Evolutionary conservation across 2,888 invertebrate species (phyloP).

Genomic region (Apotomis turbidana): DNA sequence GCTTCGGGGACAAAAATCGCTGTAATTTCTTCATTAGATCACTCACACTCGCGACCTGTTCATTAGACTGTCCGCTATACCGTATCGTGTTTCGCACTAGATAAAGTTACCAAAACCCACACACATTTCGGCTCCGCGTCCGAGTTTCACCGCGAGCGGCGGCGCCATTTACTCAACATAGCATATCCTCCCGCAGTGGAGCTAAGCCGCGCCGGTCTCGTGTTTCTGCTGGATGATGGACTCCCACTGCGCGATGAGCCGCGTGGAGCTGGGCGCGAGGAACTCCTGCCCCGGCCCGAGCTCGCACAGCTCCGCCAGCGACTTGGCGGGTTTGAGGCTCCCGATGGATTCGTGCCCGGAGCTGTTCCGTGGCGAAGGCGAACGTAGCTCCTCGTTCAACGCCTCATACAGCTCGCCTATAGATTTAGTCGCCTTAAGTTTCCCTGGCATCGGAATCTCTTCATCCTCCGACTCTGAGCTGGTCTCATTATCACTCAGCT

Average conservation of each 20-base stretch:
- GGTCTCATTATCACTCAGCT: conserved; percentile 84
- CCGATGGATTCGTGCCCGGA: conserved; percentile 76
- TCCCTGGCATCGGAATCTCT: conserved; percentile 84
- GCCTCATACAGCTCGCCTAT: conserved; percentile 87
- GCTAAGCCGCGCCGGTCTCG: conserved; percentile 80
- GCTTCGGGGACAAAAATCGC: conserved; percentile 29
- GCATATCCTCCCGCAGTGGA: conserved; percentile 48
- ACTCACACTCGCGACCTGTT: conserved; percentile 44
- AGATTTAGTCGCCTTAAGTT: conserved; percentile 86
- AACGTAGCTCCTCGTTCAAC: conserved; percentile 74
- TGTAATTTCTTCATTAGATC: conserved; percentile 31
- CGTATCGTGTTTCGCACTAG: conserved; percentile 49
- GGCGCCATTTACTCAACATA: conserved; percentile 58
- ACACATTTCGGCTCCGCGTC: conserved; percentile 45
- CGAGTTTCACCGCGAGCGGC: conserved; percentile 46
- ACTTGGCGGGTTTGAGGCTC: conserved; percentile 86
- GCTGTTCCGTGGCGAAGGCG: conserved; percentile 76
- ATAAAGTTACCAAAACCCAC: conserved; percentile 46
- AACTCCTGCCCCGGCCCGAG: conserved; percentile 85
- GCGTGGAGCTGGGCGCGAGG: conserved; percentile 87
- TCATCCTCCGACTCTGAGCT: conserved; percentile 84
- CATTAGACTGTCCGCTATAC: conserved; percentile 45
- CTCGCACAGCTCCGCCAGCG: conserved; percentile 87
- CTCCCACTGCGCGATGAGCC: conserved; percentile 92
- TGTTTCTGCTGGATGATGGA: conserved; percentile 88